Conservation (phyloP, 2,113 vertebrate species). For the Phocoena phocoena region DNA sequence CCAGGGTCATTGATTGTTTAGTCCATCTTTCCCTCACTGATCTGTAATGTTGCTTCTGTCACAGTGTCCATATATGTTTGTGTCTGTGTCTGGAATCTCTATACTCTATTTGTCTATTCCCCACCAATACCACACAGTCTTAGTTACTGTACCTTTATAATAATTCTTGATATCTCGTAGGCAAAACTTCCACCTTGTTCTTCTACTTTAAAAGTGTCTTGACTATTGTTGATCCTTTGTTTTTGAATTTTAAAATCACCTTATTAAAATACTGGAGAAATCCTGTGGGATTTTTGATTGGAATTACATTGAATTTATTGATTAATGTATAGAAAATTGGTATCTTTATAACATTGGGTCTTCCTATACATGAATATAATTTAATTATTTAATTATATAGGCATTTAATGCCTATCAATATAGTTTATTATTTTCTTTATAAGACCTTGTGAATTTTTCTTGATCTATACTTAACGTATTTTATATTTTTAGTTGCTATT, state of each 20-base stretch:
- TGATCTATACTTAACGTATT: not conserved
- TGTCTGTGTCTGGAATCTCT: not conserved
- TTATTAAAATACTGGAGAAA: constrained; percentile 33
- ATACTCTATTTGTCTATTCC: not conserved
- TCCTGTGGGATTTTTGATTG: not conserved
- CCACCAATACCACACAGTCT: not conserved
- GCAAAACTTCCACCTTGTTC: not conserved
- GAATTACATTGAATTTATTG: not conserved
- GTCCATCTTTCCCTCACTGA: not conserved
- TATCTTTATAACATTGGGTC: not conserved
- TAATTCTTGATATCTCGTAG: not conserved
- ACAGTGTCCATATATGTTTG: not conserved
- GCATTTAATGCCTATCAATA: not conserved
- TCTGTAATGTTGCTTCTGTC: not conserved
- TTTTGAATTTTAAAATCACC: constrained; percentile 2
- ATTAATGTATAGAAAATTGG: not conserved
- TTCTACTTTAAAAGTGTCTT: constrained; percentile 1
- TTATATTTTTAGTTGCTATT: not conserved
- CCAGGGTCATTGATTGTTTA: not conserved
- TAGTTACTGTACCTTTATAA: not conserved
- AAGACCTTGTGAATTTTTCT: not conserved
- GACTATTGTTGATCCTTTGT: not conserved
- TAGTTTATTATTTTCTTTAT: not conserved
- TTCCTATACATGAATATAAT: not conserved
- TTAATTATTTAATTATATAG: too few relatives aligned